Conservation (phyloP, 1,140 invertebrate genomes). For the Zaprionus davidi region DNA sequence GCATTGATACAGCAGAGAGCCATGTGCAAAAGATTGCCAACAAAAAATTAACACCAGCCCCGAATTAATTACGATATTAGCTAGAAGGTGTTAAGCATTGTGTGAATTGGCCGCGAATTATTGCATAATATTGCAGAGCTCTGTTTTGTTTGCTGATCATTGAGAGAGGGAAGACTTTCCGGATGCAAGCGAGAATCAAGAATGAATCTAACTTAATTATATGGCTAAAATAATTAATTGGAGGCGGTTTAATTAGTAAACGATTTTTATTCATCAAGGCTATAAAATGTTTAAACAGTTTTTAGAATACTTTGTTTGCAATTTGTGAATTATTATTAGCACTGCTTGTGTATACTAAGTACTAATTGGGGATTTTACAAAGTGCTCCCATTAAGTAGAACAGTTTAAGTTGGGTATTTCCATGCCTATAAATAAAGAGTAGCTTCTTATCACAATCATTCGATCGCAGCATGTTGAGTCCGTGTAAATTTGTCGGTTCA, state of each 20-base stretch:
- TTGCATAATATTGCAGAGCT: conserved; percentile 3
- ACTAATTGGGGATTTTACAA: neutral
- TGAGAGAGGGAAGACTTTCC: neutral
- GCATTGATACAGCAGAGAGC: conserved; percentile 47
- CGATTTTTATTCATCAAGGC: neutral
- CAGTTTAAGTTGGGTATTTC: neutral
- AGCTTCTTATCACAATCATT: neutral
- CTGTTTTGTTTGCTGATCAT: neutral
- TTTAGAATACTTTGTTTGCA: neutral
- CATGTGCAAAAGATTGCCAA: conserved; percentile 65
- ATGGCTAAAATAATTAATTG: neutral
- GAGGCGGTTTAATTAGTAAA: neutral
- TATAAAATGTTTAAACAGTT: neutral
- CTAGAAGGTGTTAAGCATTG: conserved; percentile 38
- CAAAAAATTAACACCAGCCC: conserved; percentile 56
- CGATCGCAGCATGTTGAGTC: neutral
- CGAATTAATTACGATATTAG: conserved; percentile 73
- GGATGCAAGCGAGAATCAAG: neutral
- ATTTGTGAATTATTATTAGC: neutral
- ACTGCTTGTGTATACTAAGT: neutral
- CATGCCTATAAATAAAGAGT: neutral
- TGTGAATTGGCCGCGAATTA: conserved; percentile 26
- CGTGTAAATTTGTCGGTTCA: neutral
- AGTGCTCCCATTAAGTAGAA: neutral
- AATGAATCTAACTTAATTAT: neutral